Conservation (phyloP, 2,113 vertebrate species). For the Embiotoca jacksoni region DNA sequence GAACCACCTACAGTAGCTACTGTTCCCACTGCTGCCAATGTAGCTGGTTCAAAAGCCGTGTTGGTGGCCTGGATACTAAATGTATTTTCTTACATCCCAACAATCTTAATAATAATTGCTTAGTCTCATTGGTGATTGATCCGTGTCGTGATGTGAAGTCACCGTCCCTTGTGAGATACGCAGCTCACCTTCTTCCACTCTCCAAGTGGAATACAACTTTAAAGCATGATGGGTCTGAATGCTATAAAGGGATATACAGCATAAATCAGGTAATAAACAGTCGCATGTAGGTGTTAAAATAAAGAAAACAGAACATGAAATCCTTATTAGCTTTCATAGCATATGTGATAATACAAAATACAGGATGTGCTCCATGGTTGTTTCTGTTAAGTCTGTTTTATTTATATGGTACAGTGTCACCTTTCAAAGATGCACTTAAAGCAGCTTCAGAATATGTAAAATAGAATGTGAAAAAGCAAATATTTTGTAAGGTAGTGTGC, state of each 20-base stretch:
- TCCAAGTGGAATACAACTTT: background rate
- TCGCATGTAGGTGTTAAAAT: background rate
- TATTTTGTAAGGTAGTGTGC: background rate
- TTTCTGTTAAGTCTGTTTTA: background rate
- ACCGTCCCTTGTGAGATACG: background rate
- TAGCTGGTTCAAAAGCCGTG: background rate
- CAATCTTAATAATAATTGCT: background rate
- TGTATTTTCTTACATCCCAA: background rate
- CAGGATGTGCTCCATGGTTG: background rate
- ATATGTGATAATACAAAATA: background rate
- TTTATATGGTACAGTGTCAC: background rate
- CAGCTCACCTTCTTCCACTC: background rate
- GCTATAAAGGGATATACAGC: background rate
- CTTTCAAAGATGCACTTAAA: background rate
- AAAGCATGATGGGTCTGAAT: background rate
- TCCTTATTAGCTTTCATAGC: background rate
- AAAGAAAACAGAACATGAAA: background rate
- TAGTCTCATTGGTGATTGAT: background rate
- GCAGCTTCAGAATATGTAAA: background rate
- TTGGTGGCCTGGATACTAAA: background rate
- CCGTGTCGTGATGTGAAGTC: background rate
- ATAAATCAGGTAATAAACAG: background rate
- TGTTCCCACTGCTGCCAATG: background rate
- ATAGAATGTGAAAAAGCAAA: background rate
- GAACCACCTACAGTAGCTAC: too few relatives aligned